Conservation (phyloP, 1,140 invertebrate species). For the Drosophila bifasciata region DNA sequence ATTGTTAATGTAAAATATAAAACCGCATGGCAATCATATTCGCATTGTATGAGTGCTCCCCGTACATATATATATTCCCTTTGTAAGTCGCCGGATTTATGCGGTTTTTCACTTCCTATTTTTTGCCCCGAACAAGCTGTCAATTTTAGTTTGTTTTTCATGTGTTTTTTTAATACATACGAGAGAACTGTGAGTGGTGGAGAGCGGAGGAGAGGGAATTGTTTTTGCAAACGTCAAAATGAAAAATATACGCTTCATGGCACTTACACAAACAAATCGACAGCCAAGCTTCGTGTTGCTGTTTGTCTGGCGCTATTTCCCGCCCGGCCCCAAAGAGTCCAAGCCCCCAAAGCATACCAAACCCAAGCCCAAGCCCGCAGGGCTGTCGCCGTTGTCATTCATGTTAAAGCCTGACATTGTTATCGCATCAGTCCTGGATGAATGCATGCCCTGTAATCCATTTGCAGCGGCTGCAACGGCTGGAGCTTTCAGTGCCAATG, state of each 20-base stretch:
- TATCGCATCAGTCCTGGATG: conserved; percentile 49
- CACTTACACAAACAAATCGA: conserved; percentile 77
- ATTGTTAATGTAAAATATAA: conserved; percentile 65
- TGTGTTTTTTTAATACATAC: conserved; percentile 30
- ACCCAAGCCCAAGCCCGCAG: conserved; percentile 45
- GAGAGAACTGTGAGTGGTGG: too few relatives aligned
- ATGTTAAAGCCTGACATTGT: conserved; percentile 68
- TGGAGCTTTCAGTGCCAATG: not conserved
- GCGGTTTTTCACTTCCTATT: conserved; percentile 73
- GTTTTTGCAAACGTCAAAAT: conserved; percentile 67
- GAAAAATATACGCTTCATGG: conserved; percentile 77
- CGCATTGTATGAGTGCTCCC: conserved; percentile 1
- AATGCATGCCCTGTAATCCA: conserved; percentile 37
- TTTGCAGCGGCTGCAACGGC: not conserved
- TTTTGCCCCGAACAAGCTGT: conserved; percentile 59
- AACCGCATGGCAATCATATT: conserved; percentile 61
- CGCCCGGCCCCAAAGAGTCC: too few relatives aligned
- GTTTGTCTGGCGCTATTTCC: conserved; percentile 29
- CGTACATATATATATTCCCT: too few relatives aligned
- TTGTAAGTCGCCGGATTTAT: conserved; percentile 66
- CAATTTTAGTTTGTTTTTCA: conserved; percentile 73
- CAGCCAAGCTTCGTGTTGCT: conserved; percentile 29
- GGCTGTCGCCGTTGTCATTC: conserved; percentile 76
- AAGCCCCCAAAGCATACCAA: too few relatives aligned
- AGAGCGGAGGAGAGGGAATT: not conserved